Evolutionary conservation across 2,888 invertebrate genomes (phyloP), one percentile per base, ranked within the genome.

Genomic region (Brachypterus glaber): DNA sequence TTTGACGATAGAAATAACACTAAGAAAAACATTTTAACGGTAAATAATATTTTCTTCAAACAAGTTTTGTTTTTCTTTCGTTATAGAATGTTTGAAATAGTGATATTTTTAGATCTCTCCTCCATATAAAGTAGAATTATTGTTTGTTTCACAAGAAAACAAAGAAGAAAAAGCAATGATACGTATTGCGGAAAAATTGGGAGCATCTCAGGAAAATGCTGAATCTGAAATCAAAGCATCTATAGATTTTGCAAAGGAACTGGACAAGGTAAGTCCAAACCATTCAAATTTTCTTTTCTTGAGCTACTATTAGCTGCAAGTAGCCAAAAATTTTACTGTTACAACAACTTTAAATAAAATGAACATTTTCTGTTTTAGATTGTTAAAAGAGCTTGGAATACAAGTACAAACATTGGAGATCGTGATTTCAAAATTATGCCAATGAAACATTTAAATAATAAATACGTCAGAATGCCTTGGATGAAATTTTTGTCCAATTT

Each of bases 401-500:
- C 35, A 39, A 29, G 12, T 13, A 39, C 35, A 39, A 29, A 13
- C 12, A 13, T 18, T 35, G 12, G 11, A 32, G 15, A 29, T 7
- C 2, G 13, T 36, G 26, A 13, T 21, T 12, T 8, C 9, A 17
- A 15, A 18, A 11, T 27, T 11, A 9, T 11, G 12, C 7, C 47
- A n/a, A 39, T 57, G 11, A 34, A 35, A 3, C 41, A 51, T 4
- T 35, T 54, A 11, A 48, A 51, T 13, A 41, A 47, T 18, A 44
- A 42, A 21, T 50, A 45, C 5, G 39, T 47, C 7, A 41, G 45
- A 30, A 43, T 57, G 7, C 43, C 51, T 29, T 60, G 60, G 60
- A 9, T 53, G 17, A 40, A 49, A 12, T 57, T 57, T 30, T 35
- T 60, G 8, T 46, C 41, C 27, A 47, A 55, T 27, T 43, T 59